A percentile compares a stretch with the other conserved stretches of the same genome.
These are phyloP conservation scores for Drosophila paracracens DNA, from an alignment of 2,888 invertebrate genomes.

Conservation along the genomic window DNA sequence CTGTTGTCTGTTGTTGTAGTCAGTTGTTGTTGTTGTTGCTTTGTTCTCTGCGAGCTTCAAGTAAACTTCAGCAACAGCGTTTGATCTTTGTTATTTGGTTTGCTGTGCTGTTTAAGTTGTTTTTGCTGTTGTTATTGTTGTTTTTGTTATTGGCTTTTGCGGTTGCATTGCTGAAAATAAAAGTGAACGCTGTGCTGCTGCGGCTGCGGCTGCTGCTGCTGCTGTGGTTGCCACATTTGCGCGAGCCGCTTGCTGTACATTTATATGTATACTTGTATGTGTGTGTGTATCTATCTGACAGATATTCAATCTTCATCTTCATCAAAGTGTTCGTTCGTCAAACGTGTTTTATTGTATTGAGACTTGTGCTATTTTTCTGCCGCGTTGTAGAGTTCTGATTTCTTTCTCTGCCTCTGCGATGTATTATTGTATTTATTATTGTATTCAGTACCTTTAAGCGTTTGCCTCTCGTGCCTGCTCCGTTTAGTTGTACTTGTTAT, in stretches of 20 bases:
- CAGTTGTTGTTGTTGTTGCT: slow-evolving; percentile 21
- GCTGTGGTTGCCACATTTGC: slow-evolving; percentile 40
- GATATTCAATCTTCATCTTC: slow-evolving; percentile 77
- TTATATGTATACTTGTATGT: neutral
- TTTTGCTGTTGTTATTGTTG: slow-evolving; percentile 21
- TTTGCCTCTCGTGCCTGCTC: slow-evolving; percentile 32
- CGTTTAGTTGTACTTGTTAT: slow-evolving; percentile 41
- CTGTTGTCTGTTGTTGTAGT: slow-evolving; percentile 39
- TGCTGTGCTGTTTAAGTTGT: slow-evolving; percentile 57
- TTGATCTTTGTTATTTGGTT: slow-evolving; percentile 75
- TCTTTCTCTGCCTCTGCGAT: slow-evolving; percentile 42
- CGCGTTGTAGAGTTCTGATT: slow-evolving; percentile 44
- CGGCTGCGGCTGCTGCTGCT: slow-evolving; percentile 18
- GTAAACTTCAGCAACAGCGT: slow-evolving; percentile 34
- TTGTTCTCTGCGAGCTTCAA: slow-evolving; percentile 48
- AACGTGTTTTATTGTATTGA: slow-evolving; percentile 76
- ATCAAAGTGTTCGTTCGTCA: slow-evolving; percentile 68
- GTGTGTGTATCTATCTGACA: slow-evolving; percentile 63
- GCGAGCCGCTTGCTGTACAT: slow-evolving; percentile 14
- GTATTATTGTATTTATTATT: slow-evolving; percentile 56
- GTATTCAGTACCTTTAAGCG: slow-evolving; percentile 44
- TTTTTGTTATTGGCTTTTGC: slow-evolving; percentile 34
- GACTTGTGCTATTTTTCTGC: slow-evolving; percentile 69
- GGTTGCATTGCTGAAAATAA: slow-evolving; percentile 71
- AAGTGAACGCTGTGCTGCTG: slow-evolving; percentile 64